A percentile compares a stretch with the other conserved stretches of the same genome.
These are phyloP conservation scores for Meloidogyne floridensis DNA, from an alignment of 1,140 invertebrate genomes.

Conservation along the genomic window DNA sequence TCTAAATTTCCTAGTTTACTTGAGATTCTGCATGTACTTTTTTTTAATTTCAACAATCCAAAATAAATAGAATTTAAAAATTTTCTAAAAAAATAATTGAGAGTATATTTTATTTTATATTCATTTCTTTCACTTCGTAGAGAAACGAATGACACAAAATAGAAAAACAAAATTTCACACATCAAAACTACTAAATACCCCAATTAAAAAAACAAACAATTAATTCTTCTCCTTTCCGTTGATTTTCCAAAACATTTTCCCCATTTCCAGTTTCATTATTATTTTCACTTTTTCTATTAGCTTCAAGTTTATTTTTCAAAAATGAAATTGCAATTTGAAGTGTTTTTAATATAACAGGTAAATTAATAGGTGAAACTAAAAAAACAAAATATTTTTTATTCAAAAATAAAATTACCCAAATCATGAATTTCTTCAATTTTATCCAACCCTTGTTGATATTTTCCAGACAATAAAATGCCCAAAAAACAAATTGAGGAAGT, in stretches of 20 bases:
- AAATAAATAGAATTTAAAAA: too few relatives aligned
- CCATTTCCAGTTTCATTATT: neutral
- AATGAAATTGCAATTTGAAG: neutral
- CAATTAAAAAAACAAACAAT: neutral
- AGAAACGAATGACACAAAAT: too few relatives aligned
- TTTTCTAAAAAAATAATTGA: too few relatives aligned
- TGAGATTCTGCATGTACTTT: too few relatives aligned
- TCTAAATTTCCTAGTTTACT: too few relatives aligned
- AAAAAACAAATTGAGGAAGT: neutral
- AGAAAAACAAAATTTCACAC: too few relatives aligned
- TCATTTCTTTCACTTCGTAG: too few relatives aligned
- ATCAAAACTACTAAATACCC: too few relatives aligned
- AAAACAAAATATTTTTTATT: neutral
- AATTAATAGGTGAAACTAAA: neutral
- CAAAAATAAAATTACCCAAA: neutral
- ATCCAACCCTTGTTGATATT: conserved; percentile 2
- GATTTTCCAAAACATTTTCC: neutral
- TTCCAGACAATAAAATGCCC: conserved; percentile 13
- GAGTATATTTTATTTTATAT: too few relatives aligned
- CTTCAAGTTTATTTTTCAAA: neutral
- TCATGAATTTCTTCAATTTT: neutral
- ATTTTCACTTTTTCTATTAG: neutral
- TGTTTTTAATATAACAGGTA: neutral
- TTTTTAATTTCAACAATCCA: too few relatives aligned
- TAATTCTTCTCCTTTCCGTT: neutral